Base-by-base conservation (phyloP, 2,113 vertebrate genomes). In the Cynoglossus semilaevis region DNA sequence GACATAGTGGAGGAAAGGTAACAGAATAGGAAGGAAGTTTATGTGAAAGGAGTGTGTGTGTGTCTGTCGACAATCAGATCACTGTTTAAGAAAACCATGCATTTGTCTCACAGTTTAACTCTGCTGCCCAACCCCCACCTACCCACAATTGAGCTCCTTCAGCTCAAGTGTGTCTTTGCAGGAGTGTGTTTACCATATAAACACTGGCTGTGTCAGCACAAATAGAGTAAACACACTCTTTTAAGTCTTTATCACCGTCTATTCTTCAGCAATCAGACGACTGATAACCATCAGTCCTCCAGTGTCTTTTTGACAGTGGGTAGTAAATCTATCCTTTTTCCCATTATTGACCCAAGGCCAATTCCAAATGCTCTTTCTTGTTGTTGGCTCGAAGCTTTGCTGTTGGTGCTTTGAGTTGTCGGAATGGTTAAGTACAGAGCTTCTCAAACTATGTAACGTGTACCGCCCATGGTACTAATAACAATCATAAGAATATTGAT, bases 51-150 rank as follows among this genome's bases (percentile, higher is more conserved):
- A 72, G 57, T 65, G 56, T 53, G 55, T 47, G 40, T 58, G 49
- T 63, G 53, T 50, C 42, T 51, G 61, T 69, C 51, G 56, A 86
- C 79, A 84, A 88, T 67, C 58, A 40, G 51, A 61, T 72, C 74
- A 67, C 72, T 88, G 87, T 84, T 74, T 7, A 51, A 67, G 53
- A 82, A 86, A 87, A 83, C 71, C 70, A 71, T 60, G 60, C 45
- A 63, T 70, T 85, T 86, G 78, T 86, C 34, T 63, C 51, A 59
- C 81, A 79, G 46, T 15, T 47, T 35, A 53, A 51, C 49, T 54
- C 55, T 55, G 38, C 62, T 63, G 48, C 61, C 52, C 35, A 63
- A n/a, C 35, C 52, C 54, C 18, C 37, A 11, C n/a, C 22, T 17
- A 7, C 14, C 13, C 13, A 8, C 13, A 59, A 71, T 48, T 51